Evolutionary conservation across 1,140 invertebrate species (phyloP).

Genomic region (Cotesia chilonis): DNA sequence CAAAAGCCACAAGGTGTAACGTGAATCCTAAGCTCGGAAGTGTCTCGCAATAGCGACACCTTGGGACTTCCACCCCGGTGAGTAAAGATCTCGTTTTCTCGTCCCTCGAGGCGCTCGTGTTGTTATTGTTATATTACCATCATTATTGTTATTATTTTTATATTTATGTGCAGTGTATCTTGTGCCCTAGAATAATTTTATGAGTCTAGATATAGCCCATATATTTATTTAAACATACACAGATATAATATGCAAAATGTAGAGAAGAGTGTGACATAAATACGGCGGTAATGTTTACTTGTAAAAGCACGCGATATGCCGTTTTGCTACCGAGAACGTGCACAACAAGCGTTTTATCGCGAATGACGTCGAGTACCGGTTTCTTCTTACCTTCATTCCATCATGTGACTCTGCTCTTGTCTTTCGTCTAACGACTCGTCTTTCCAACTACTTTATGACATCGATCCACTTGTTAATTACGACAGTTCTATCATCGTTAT

Average conservation of each 20-base stretch:
- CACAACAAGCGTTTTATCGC: conserved; percentile 36
- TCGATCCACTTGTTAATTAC: neutral
- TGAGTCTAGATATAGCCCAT: too few species aligned
- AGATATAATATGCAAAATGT: too few species aligned
- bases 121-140: neutral
- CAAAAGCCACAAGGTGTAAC: conserved; percentile 53
- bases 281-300: neutral
- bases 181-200: too few species aligned
- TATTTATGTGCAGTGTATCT: neutral
- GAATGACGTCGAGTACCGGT: conserved; percentile 30
- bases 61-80: conserved; percentile 19
- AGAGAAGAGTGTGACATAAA: neutral
- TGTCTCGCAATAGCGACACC: conserved; percentile 50
- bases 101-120: conserved; percentile 3
- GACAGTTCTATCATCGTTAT: neutral
- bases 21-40: conserved; percentile 51
- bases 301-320: conserved; percentile 26
- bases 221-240: too few species aligned
- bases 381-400: conserved; percentile 34
- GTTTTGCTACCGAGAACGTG: conserved; percentile 30
- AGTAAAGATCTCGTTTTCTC: conserved; percentile 6
- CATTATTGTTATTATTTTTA: too few species aligned
- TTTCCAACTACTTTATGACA: neutral
- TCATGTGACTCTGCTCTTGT: conserved; percentile 16
- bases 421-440: conserved; percentile 12